Base-by-base conservation (phyloP, 2,797 vertebrate genomes). In the Sebastes cheni region DNA sequence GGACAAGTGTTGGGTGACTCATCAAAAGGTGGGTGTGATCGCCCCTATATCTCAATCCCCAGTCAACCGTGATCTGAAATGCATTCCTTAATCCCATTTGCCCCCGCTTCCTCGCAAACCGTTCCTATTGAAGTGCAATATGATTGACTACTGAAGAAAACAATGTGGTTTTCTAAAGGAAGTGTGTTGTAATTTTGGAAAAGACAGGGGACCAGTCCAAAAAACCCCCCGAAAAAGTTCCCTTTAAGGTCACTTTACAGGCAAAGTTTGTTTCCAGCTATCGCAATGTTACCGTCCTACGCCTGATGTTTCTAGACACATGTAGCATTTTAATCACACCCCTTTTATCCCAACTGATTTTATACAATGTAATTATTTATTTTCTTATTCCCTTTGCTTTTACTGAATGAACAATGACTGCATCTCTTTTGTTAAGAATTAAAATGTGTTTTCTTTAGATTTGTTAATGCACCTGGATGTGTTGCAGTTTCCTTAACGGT, bases 61-160 rank as follows among this genome's bases (percentile, higher is more conserved):
- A 32, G 58, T 77, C 23, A 61, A 25, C 75, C 10, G 1, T 79
- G 14, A 80, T 27, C 56, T 69, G 29, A 75, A 83, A 72, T 13
- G 12, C 62, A 75, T 82, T 77, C 70, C 81, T 67, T 55, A 32
- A 52, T 67, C 66, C 71, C 5, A 12, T 54, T 65, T 36, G 30
- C n/a, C 58, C 61, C 59, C 0, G 1, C 30, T 69, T 76, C 68
- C 58, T 64, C 56, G 20, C 10, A 50, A 58, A 66, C 18, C 39
- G 46, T 58, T 86, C 39, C 64, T 36, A 14, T 80, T 81, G 25
- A 92, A 88, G 94, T 94, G 94, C 93, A 95, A 93, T 94, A 92
- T 78, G 72, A 84, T 74, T 79, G 54, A 94, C 92, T 92, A 91
- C 93, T 94, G 88, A 89, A 79, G 69, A 85, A 82, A 75, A 56